phyloP scores from a whole-genome alignment of 2,888 invertebrate genomes.

The Hydroisotoma schaefferi region DNA sequence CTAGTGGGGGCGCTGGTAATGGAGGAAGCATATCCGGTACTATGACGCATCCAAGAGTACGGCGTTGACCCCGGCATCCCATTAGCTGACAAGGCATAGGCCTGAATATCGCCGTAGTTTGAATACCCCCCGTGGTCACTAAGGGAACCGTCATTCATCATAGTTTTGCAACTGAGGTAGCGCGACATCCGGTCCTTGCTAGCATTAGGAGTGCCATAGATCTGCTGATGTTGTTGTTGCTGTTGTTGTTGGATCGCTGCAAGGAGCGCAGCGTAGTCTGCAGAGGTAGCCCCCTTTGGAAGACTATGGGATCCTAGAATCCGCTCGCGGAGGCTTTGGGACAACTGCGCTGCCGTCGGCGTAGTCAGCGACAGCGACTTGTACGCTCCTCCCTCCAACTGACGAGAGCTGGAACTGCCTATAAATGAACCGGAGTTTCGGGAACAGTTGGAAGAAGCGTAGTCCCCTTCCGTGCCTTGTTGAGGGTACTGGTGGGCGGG shows the following conservation, averaged over 20 bases:
- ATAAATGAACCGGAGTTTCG: conserved; percentile 44
- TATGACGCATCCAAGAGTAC: conserved; percentile 83
- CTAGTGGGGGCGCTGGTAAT: conserved; percentile 49
- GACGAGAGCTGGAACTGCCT: conserved; percentile 24
- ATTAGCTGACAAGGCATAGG: conserved; percentile 50
- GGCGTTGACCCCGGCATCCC: conserved; percentile 54
- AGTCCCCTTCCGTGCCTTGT: conserved; percentile 25
- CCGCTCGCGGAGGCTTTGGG: conserved; percentile 79
- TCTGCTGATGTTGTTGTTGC: conserved; percentile 39
- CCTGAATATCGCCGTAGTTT: conserved; percentile 64
- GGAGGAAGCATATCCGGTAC: conserved; percentile 56
- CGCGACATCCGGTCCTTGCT: conserved; percentile 47
- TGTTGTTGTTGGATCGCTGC: conserved; percentile 62
- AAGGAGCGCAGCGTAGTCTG: conserved; percentile 48
- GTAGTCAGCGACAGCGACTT: conserved; percentile 82
- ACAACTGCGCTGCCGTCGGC: conserved; percentile 78
- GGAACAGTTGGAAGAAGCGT: conserved; percentile 37
- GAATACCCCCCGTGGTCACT: conserved; percentile 73
- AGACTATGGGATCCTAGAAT: conserved; percentile 81
- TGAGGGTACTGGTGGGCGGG: conserved; percentile 5
- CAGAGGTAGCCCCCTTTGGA: conserved; percentile 61
- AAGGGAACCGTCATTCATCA: conserved; percentile 64
- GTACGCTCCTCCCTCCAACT: conserved; percentile 61
- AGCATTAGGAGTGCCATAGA: conserved; percentile 46
- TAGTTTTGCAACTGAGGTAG: conserved; percentile 36